Evolutionary conservation across 2,888 invertebrate genomes (phyloP).

Genomic region (Sclerodermus sp.): DNA sequence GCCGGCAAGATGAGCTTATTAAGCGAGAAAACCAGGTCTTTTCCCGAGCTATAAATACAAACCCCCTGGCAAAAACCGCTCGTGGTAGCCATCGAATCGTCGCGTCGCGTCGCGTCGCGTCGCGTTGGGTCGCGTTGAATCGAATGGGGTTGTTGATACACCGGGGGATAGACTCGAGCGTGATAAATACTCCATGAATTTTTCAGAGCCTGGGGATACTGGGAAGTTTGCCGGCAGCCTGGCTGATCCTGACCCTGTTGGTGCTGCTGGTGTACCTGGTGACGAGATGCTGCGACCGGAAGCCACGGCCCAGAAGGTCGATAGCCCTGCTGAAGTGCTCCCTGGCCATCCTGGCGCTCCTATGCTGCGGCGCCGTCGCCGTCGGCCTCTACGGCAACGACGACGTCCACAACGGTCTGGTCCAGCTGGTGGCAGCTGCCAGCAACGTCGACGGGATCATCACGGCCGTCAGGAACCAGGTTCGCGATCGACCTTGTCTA

Average conservation of each 20-base stretch:
- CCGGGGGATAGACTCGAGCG: too few relatives aligned
- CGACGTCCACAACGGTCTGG: slow-evolving; percentile 80
- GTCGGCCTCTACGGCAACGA: slow-evolving; percentile 93
- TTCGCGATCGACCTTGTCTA: not conserved
- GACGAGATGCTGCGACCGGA: slow-evolving; percentile 93
- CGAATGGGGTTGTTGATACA: too few relatives aligned
- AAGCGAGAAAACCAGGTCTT: too few relatives aligned
- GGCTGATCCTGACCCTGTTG: slow-evolving; percentile 87
- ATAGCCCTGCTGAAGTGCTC: slow-evolving; percentile 83
- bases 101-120: too few relatives aligned
- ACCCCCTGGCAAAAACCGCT: too few relatives aligned
- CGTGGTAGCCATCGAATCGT: too few relatives aligned
- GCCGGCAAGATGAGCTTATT: too few relatives aligned
- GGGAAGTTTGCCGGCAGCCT: slow-evolving; percentile 90
- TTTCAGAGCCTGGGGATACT: slow-evolving; percentile 88
- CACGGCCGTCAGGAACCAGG: slow-evolving; percentile 79
- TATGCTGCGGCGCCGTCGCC: slow-evolving; percentile 88
- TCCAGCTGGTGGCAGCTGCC: slow-evolving; percentile 78
- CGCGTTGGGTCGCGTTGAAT: too few relatives aligned
- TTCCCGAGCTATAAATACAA: too few relatives aligned
- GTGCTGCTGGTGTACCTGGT: slow-evolving; percentile 89
- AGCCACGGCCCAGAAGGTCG: slow-evolving; percentile 84
- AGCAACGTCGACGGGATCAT: slow-evolving; percentile 80
- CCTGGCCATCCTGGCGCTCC: slow-evolving; percentile 77
- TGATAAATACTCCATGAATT: too few relatives aligned